Evolutionary conservation across 2,113 vertebrate genomes (phyloP).

Genomic region (Hydrochoerus hydrochaeris): DNA sequence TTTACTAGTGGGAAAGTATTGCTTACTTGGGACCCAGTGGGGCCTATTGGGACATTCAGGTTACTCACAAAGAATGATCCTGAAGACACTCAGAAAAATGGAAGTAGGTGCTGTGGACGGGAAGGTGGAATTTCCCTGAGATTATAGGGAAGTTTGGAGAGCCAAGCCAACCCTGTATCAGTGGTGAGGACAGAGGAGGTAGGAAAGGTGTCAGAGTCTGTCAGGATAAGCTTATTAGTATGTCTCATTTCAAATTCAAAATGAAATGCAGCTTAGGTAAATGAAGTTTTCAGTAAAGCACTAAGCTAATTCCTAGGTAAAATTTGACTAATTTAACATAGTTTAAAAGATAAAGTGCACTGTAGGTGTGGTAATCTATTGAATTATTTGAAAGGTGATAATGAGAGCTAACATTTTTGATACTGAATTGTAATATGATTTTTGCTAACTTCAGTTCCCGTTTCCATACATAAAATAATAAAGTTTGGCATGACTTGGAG

Average conservation of each 20-base stretch:
- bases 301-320: slow-evolving; percentile 48
- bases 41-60: background rate
- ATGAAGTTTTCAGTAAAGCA: slow-evolving; percentile 20
- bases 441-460: slow-evolving; percentile 34
- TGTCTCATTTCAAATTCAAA: background rate
- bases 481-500: slow-evolving; percentile 62
- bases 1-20: background rate
- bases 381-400: slow-evolving; percentile 64
- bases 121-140: background rate
- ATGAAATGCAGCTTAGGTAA: slow-evolving; percentile 18
- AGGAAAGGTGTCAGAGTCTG: background rate
- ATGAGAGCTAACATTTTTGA: background rate
- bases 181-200: background rate
- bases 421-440: background rate
- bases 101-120: background rate
- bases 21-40: background rate
- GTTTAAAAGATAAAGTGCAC: slow-evolving; percentile 75
- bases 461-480: slow-evolving; percentile 60
- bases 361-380: slow-evolving; percentile 34
- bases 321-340: slow-evolving; percentile 52
- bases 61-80: background rate
- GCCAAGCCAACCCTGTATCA: background rate
- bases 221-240: background rate
- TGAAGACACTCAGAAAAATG: slow-evolving; percentile 2
- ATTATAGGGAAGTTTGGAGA: background rate